phyloP scores from a whole-genome alignment of 2,888 invertebrate species.

The Chelonus formosanus region DNA sequence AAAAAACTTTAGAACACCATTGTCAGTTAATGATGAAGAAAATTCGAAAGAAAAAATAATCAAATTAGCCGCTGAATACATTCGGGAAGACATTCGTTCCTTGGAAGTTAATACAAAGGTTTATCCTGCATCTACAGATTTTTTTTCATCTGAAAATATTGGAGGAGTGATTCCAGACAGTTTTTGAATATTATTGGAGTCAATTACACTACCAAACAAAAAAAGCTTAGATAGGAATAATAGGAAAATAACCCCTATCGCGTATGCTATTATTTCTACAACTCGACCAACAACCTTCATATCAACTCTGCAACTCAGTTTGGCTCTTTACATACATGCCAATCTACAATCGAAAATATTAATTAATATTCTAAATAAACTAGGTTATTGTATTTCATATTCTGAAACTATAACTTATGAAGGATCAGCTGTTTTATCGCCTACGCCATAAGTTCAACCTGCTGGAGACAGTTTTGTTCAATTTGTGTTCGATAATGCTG shows the following conservation, averaged over 20 bases:
- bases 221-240: background rate
- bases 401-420: constrained; percentile 12
- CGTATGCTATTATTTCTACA: constrained; percentile 19
- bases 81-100: constrained; percentile 17
- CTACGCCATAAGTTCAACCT: background rate
- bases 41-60: constrained; percentile 3
- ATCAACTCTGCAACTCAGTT: constrained; percentile 14
- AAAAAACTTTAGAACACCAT: too few relatives aligned
- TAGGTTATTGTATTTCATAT: constrained; percentile 23
- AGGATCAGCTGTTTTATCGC: constrained; percentile 13
- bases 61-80: constrained; percentile 17
- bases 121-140: constrained; percentile 14
- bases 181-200: background rate
- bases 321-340: constrained; percentile 20
- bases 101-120: background rate
- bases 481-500: constrained; percentile 19
- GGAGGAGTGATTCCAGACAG: background rate
- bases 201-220: constrained; percentile 12
- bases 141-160: constrained; percentile 15
- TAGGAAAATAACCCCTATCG: constrained; percentile 14
- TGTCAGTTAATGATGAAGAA: too few relatives aligned
- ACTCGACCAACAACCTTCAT: constrained; percentile 17
- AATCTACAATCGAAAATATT: constrained; percentile 21
- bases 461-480: constrained; percentile 10
- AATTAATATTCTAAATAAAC: constrained; percentile 17